A percentile compares a stretch with the other conserved stretches of the same genome.
Conservation (phyloP, 2,888 invertebrate species). For the Aphidius colemani region DNA sequence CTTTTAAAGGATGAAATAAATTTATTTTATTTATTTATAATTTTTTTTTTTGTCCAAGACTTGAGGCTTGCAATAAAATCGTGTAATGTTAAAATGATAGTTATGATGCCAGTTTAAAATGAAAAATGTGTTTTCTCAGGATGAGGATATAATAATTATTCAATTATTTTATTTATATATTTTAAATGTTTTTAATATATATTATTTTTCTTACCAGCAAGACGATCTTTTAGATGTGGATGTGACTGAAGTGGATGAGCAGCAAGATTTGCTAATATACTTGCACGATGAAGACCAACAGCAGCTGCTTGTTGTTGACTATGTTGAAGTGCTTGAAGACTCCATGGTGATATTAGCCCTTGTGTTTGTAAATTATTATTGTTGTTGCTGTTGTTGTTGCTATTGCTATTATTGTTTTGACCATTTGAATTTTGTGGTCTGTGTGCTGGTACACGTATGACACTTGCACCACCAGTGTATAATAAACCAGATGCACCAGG, state of each 20-base stretch:
- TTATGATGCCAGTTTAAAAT: no score
- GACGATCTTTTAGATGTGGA: slow-evolving; percentile 56
- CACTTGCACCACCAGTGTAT: slow-evolving; percentile 67
- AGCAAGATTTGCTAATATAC: slow-evolving; percentile 56
- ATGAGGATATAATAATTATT: not conserved
- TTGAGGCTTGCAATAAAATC: no score
- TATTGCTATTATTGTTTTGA: slow-evolving; percentile 36
- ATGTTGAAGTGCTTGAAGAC: slow-evolving; percentile 54
- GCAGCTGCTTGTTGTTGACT: slow-evolving; percentile 54
- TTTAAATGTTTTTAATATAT: not conserved
- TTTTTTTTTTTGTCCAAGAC: no score
- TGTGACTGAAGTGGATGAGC: slow-evolving; percentile 57
- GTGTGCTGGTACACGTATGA: slow-evolving; percentile 82
- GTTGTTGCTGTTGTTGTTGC: slow-evolving; percentile 38
- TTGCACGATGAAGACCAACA: slow-evolving; percentile 55
- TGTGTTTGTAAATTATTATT: slow-evolving; percentile 44
- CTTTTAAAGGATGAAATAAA: no score
- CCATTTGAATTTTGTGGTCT: slow-evolving; percentile 66
- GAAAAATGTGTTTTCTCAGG: no score
- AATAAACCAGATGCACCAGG: slow-evolving; percentile 52
- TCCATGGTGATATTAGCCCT: slow-evolving; percentile 50
- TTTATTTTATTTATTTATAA: no score
- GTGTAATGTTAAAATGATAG: no score
- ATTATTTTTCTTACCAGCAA: slow-evolving; percentile 49
- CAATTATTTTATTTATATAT: not conserved